Evolutionary conservation across 1,140 invertebrate genomes (phyloP), one percentile per base, ranked within the genome.

Genomic region (Phenacoccus solenopsis): DNA sequence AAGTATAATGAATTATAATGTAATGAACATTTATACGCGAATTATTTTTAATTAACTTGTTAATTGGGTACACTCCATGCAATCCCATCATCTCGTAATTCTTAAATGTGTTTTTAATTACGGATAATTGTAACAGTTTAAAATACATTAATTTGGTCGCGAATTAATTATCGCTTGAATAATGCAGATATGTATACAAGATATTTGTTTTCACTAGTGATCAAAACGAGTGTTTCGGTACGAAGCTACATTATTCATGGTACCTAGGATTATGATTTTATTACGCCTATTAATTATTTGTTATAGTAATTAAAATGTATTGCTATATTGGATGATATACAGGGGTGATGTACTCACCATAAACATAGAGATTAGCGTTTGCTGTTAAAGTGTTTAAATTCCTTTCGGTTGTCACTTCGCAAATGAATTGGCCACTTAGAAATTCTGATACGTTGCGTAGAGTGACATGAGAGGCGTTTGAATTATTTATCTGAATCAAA

Each of bases 381-480:
- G 21, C 59, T 10, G 59, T 24, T 16, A 24, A 20, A 24, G 25
- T 64, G 4, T 20, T 64, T 25, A 64, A 64, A 27, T 24, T 64
- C 4, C 25, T 3, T 64, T 10, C 59, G 12, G 59, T 22, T 10
- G 59, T 64, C 22, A 64, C 59, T 64, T 64, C 59, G 59, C 59
- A 64, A 64, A 22, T 24, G 25, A 5, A 64, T 27, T 25, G 21
- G 9, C 59, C 59, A 22, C 20, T 16, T 64, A 64, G 25, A 25
- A 84, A 82, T 1, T 83, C 77, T 49, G 84, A 83, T 10, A 89
- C 84, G 69, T 86, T 84, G 20, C 83, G 79, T 32, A 90, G 76
- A 27, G 86, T 83, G 10, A 90, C 84, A 67, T 83, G 82, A 74
- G 87, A 83, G 0, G 81, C 80, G 64, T 81, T 83, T 12, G 84